Evolutionary conservation across 2,888 invertebrate genomes (phyloP), one percentile per base, ranked within the genome.

Genomic region (Rhodophaea formosa): DNA sequence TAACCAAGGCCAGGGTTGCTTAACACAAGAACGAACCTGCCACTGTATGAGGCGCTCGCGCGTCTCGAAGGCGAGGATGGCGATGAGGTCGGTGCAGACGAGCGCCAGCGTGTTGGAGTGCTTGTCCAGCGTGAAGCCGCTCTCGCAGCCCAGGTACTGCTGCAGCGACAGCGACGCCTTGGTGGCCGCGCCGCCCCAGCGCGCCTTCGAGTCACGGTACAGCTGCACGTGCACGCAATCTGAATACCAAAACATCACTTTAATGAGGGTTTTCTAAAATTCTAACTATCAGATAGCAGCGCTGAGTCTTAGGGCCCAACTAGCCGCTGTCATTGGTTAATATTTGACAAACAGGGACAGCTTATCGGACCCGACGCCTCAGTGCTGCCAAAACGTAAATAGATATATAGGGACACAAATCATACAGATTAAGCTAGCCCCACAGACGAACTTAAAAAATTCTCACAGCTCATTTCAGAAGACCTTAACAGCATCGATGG

Each of bases 51-150:
- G 93, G 39, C 95, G 92, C 86, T 97, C 97, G 64, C 97, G 91
- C 59, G 96, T 96, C 82, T 97, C 97, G 83, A 97, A 97, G 16
- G 97, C 97, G 64, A 97, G 92, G 43, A 97, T 94, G 49, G 96
- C 96, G 56, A 95, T 95, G 64, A 96, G 94, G 82, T 97, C 97
- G 71, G 95, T 94, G 83, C 97, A 97, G 67, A 97, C 93, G 69
- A 97, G 95, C 65, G 97, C 97, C 74, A 97, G 94, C 52, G 97
- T 97, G 88, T 97, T 95, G 62, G 96, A 95, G 89, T 97, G 97
- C 86, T 97, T 97, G 91, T 97, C 97, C 75, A 97, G 93, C 59
- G 96, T 96, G 88, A 97, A 97, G 67, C 96, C 96, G 61, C 95
- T 93, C 91, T 97, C 96, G 74, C 96, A 92, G 62, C 96, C 97